phyloP scores from a whole-genome alignment of 2,888 invertebrate genomes.

The Uloborus plumipes region DNA sequence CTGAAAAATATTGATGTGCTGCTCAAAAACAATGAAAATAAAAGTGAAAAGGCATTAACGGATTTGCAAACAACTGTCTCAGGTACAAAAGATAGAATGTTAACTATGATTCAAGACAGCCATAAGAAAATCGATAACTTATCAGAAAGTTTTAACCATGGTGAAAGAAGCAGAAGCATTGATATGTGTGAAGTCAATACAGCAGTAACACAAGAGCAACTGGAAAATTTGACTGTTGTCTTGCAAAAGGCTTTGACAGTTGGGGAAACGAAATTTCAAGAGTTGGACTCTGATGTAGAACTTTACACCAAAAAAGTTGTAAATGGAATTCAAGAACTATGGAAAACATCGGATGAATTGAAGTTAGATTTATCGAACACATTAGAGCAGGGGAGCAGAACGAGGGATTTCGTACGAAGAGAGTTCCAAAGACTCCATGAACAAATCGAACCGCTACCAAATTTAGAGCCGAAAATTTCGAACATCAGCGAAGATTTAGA shows the following conservation, averaged over 20 bases:
- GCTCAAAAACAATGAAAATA: conserved; percentile 19
- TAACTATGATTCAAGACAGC: conserved; percentile 23
- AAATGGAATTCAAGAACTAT: conserved; percentile 78
- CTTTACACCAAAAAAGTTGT: conserved; percentile 73
- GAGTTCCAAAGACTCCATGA: conserved; percentile 69
- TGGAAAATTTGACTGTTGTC: conserved; percentile 53
- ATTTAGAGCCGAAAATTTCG: conserved; percentile 47
- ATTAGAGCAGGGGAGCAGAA: conserved; percentile 75
- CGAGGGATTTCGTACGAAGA: conserved; percentile 74
- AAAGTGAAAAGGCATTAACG: conserved; percentile 20
- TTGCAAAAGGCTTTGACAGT: conserved; percentile 41
- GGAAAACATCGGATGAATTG: conserved; percentile 74
- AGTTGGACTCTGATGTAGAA: conserved; percentile 66
- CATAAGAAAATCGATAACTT: conserved; percentile 42
- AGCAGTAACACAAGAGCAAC: conserved; percentile 36
- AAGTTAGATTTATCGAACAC: conserved; percentile 74
- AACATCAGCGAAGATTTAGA: conserved; percentile 63
- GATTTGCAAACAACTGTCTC: conserved; percentile 13
- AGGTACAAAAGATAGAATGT: conserved; percentile 20
- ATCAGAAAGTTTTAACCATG: conserved; percentile 26
- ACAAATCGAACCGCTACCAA: conserved; percentile 63
- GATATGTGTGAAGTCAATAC: conserved; percentile 19
- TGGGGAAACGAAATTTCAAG: conserved; percentile 62
- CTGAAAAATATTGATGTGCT: not conserved
- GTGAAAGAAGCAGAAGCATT: conserved; percentile 13